Conservation (phyloP, 2,113 vertebrate genomes). For the Dermatemys mawii region DNA sequence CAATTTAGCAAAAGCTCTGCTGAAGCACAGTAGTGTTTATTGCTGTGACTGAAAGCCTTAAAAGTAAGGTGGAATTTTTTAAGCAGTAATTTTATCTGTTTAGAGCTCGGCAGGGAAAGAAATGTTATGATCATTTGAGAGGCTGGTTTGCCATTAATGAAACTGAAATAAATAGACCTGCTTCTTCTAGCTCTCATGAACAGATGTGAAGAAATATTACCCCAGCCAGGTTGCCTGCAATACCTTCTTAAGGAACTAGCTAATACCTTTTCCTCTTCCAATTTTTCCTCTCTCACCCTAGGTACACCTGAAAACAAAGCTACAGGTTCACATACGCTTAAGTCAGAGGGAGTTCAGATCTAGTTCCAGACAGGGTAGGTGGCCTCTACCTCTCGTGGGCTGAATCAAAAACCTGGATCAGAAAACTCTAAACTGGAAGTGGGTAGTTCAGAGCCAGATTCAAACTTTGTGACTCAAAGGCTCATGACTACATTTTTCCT, state of each 20-base stretch:
- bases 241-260: background rate
- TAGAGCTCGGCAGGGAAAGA: constrained; percentile 15
- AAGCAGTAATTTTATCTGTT: constrained; percentile 58
- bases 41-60: constrained; percentile 58
- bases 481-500: background rate
- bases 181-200: constrained; percentile 15
- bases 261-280: background rate
- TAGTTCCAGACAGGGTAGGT: background rate
- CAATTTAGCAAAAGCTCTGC: constrained; percentile 37
- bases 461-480: background rate
- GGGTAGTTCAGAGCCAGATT: background rate
- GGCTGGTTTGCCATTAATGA: constrained; percentile 40
- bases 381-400: background rate
- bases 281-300: background rate
- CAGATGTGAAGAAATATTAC: background rate
- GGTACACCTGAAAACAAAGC: background rate
- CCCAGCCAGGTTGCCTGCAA: background rate
- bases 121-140: constrained; percentile 35
- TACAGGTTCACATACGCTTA: background rate
- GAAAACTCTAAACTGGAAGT: background rate
- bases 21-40: constrained; percentile 42
- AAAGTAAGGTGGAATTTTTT: constrained; percentile 53
- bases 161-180: constrained; percentile 11
- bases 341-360: background rate
- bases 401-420: background rate